Evolutionary conservation across 2,797 vertebrate species (phyloP), one percentile per base, ranked within the genome.

Genomic region (Staurois parvus): DNA sequence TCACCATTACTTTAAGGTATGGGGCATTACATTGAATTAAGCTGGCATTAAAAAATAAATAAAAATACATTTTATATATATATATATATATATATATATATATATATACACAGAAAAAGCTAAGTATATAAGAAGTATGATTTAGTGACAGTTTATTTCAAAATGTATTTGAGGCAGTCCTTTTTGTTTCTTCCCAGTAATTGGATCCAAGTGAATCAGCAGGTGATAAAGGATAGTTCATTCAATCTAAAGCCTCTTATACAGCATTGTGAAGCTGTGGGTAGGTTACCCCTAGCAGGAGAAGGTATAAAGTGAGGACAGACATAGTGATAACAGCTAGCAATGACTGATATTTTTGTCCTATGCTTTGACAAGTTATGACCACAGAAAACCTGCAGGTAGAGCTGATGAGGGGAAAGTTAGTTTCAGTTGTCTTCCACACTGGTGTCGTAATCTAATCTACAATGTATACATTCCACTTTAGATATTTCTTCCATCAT

Each of bases 141-240:
- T 88, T 91, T 91, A 89, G 89, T 88, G 90, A 88, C 85, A 88
- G 88, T 72, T 85, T 88, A 90, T 91, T 88, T 88, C 90, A 91
- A 88, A 91, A 87, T 87, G 84, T 89, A 86, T 90, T 91, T 87
- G 0, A 84, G 37, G 79, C 84, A 88, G 90, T 89, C 91, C 90
- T 92, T 84, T 87, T 87, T 85, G 88, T 91, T 91, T 93, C 88
- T 91, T 92, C 88, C 88, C 90, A 88, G 95, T 94, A 96, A 96
- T 92, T 88, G 90, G 92, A 96, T 94, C 93, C 91, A 91, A 87
- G 91, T 94, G 93, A 96, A 95, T 94, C 94, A 95, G 89, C 91
- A 94, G 92, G 95, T 96, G 95, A 95, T 94, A 96, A 96, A 96
- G 95, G 94, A 95, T 93, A 91, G 94, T 94, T 93, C 94, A 92